These are phyloP conservation scores for Polia nebulosa DNA, from an alignment of 2,888 invertebrate genomes.

Conservation along the genomic window DNA sequence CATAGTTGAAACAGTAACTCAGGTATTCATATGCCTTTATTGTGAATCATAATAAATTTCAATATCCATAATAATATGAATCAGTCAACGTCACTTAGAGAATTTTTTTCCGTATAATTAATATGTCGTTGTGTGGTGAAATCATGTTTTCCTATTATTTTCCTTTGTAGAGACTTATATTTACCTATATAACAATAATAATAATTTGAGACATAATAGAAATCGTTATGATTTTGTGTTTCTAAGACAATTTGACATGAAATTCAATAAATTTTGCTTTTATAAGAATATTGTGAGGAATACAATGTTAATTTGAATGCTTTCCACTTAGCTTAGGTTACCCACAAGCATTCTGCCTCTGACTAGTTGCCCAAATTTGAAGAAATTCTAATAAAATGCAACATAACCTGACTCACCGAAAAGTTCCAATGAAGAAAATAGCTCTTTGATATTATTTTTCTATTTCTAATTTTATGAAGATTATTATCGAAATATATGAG, in stretches of 20 bases:
- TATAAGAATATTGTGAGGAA: conserved; percentile 72
- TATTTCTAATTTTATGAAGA: conserved; percentile 90
- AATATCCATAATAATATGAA: conserved; percentile 82
- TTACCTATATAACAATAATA: conserved; percentile 82
- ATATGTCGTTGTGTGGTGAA: conserved; percentile 85
- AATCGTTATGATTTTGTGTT: conserved; percentile 79
- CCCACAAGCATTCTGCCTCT: conserved; percentile 60
- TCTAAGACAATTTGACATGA: conserved; percentile 78
- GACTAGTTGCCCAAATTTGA: conserved; percentile 73
- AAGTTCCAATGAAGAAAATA: conserved; percentile 87
- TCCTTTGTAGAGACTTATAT: conserved; percentile 79
- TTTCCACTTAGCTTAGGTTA: conserved; percentile 58
- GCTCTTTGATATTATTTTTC: conserved; percentile 91
- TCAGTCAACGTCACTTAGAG: conserved; percentile 78
- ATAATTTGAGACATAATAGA: conserved; percentile 86
- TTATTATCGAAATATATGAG: conserved; percentile 87
- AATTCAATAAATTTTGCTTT: conserved; percentile 78
- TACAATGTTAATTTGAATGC: conserved; percentile 66
- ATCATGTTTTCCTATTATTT: conserved; percentile 82
- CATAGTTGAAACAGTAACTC: conserved; percentile 86
- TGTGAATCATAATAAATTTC: conserved; percentile 86
- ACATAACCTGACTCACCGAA: conserved; percentile 82
- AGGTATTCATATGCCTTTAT: conserved; percentile 77
- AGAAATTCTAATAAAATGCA: conserved; percentile 70
- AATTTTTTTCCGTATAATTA: conserved; percentile 73